Base-by-base conservation (phyloP, 2,113 vertebrate species). In the Rattus norvegicus region DNA sequence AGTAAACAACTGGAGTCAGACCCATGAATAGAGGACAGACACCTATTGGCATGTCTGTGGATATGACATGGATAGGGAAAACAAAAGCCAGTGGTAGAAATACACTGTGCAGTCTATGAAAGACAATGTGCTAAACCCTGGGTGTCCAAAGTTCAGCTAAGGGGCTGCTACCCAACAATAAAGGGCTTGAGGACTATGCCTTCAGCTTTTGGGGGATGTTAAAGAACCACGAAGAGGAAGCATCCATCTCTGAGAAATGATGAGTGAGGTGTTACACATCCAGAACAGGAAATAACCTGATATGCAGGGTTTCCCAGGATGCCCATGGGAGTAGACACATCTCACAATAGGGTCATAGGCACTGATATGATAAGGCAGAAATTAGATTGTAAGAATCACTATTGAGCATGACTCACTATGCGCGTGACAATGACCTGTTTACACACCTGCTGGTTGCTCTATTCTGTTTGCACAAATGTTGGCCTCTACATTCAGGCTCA, bases 171-270 rank as follows among this genome's bases (percentile, higher is more conserved):
- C 22, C 17, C 61, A 13, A 39, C 43, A 47, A 43, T 39, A 56
- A 54, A 20, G 7, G 22, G 30, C 0, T 19, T 5, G 16, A 7
- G 12, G 13, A 33, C 0, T 5, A 14, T 22, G 36, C 14, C 10
- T 76, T 47, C 28, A 52, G 28, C 12, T 90, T 70, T 5, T 33
- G 56, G 17, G 36, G 39, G 30, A 54, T 63, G 14, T 39, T n/a
- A 2, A 11, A 90, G 16, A 49, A 24, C 12, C 49, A 49, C 47
- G 49, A 43, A 26, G 69, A 63, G 19, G 8, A 22, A 83, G 33
- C 11, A 49, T 49, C 61, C 16, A 2, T 0, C 5, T 67, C 7
- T 10, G 69, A 12, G 49, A 10, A 69, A 69, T 33, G 0, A 22
- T 33, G 26, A 76, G 9, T 20, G 52, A 10, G n/a, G 47, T 65